phyloP scores from a whole-genome alignment of 2,888 invertebrate species.

The Carpatolechia fugitivella region DNA sequence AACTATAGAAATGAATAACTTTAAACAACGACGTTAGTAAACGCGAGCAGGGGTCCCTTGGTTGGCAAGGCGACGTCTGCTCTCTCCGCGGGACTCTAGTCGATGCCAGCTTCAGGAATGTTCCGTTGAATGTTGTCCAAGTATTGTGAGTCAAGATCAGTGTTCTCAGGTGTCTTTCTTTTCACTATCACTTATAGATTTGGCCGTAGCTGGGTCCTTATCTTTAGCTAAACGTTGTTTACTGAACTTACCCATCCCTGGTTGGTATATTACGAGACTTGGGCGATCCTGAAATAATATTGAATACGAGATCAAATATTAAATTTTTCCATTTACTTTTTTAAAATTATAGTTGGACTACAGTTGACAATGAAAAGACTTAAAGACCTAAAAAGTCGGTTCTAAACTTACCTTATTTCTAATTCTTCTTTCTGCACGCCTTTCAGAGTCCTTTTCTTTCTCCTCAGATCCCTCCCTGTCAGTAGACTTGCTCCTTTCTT shows the following conservation, averaged over 20 bases:
- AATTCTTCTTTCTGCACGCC: slow-evolving; percentile 81
- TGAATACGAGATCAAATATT: no score
- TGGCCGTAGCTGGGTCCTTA: slow-evolving; percentile 52
- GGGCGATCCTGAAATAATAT: slow-evolving; percentile 85
- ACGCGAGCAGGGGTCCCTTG: slow-evolving; percentile 60
- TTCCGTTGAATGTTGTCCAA: slow-evolving; percentile 75
- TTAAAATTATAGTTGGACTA: no score
- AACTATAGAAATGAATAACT: slow-evolving; percentile 58
- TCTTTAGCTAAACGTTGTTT: slow-evolving; percentile 81
- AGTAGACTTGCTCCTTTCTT: slow-evolving; percentile 76
- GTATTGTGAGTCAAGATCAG: slow-evolving; percentile 47
- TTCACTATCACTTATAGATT: slow-evolving; percentile 66
- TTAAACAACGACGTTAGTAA: slow-evolving; percentile 55
- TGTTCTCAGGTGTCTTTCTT: slow-evolving; percentile 73
- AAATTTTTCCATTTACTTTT: no score
- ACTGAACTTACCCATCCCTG: slow-evolving; percentile 90
- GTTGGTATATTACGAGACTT: slow-evolving; percentile 93
- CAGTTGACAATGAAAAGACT: no score
- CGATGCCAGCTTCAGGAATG: slow-evolving; percentile 69
- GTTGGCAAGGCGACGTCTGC: slow-evolving; percentile 65
- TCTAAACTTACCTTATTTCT: slow-evolving; percentile 82
- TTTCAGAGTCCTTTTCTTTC: slow-evolving; percentile 74
- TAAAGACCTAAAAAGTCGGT: no score
- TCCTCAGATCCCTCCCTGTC: slow-evolving; percentile 77
- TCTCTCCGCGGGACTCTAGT: slow-evolving; percentile 53